These are phyloP conservation scores for Metallyticus violacea DNA, from an alignment of 2,888 invertebrate species.

Conservation along the genomic window DNA sequence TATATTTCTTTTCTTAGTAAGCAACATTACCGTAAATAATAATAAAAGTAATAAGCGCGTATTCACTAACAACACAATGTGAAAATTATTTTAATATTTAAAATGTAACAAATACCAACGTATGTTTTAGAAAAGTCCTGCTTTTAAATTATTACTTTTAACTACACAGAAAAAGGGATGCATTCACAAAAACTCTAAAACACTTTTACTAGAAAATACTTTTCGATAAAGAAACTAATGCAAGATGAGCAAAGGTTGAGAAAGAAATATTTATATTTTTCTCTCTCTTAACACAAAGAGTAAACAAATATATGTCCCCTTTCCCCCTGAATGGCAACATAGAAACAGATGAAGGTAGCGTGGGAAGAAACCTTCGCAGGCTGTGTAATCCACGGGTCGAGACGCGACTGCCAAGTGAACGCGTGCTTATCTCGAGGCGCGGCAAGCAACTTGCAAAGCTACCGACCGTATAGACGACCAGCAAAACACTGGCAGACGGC, in stretches of 20 bases:
- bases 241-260: background rate
- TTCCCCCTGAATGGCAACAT: background rate
- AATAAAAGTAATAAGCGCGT: too few relatives aligned
- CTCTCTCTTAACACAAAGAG: too few relatives aligned
- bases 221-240: background rate
- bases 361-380: background rate
- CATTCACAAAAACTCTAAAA: background rate
- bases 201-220: background rate
- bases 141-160: too few relatives aligned
- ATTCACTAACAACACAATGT: too few relatives aligned
- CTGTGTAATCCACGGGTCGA: background rate
- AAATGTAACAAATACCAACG: too few relatives aligned
- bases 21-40: too few relatives aligned
- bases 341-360: background rate
- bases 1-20: too few relatives aligned
- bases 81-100: too few relatives aligned
- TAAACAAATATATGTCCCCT: background rate
- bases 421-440: background rate
- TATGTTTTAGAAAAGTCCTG: too few relatives aligned
- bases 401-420: background rate
- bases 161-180: background rate
- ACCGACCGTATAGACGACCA: background rate
- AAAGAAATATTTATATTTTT: background rate
- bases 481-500: background rate
- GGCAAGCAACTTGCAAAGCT: background rate